phyloP scores from a whole-genome alignment of 2,113 vertebrate species.

The Mixornis gularis region DNA sequence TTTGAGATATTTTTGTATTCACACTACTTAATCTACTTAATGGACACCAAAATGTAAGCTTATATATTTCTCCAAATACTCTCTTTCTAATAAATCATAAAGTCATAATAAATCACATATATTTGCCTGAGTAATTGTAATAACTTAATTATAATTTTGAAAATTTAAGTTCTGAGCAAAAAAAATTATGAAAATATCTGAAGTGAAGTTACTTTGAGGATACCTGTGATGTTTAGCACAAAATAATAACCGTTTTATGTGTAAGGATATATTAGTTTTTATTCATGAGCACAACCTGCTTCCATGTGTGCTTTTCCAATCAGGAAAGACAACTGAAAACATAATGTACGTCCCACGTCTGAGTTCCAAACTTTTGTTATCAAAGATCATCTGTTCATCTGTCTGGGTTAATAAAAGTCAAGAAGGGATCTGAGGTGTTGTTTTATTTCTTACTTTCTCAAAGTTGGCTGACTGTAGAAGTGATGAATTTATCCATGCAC shows the following conservation, averaged over 20 bases:
- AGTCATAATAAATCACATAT: not conserved
- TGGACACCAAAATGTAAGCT: not conserved
- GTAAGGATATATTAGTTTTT: not conserved
- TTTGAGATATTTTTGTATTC: not conserved
- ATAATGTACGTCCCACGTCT: too few relatives aligned
- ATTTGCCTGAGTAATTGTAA: not conserved
- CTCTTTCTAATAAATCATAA: not conserved
- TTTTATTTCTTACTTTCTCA: not conserved
- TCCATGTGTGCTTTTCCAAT: not conserved
- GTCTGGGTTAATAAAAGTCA: not conserved
- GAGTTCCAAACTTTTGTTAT: not conserved
- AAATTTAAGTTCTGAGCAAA: not conserved
- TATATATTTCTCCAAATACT: not conserved
- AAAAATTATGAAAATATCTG: not conserved
- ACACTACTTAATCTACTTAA: not conserved
- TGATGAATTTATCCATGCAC: not conserved
- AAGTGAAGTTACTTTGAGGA: not conserved
- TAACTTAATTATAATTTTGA: not conserved
- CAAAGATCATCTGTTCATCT: not conserved
- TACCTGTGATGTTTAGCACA: not conserved
- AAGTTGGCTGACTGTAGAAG: not conserved
- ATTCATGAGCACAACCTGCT: not conserved
- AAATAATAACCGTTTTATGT: not conserved
- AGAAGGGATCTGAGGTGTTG: not conserved
- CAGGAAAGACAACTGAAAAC: not conserved